These are phyloP conservation scores for Neodiprion fabricii DNA, from an alignment of 1,140 invertebrate species.

Conservation along the genomic window DNA sequence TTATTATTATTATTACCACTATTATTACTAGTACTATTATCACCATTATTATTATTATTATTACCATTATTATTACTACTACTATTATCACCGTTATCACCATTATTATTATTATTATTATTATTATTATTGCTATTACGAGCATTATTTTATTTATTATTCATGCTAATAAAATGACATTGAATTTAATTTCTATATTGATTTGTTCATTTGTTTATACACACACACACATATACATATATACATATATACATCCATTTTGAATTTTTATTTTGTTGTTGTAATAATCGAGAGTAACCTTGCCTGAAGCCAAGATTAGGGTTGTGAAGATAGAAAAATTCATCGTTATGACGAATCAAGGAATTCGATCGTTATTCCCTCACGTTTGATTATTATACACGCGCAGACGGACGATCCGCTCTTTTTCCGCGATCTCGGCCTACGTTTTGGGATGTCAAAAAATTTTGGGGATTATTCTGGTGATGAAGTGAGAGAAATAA, in stretches of 20 bases:
- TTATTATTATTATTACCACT: slow-evolving; percentile 23
- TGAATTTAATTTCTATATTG: not conserved
- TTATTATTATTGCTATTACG: too few species aligned
- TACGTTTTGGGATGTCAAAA: slow-evolving; percentile 30
- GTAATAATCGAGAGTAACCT: too few species aligned
- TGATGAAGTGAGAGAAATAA: slow-evolving; percentile 5
- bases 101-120: too few species aligned
- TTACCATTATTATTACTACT: slow-evolving; percentile 49
- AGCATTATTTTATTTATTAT: slow-evolving; percentile 53
- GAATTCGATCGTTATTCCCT: too few species aligned
- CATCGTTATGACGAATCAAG: too few species aligned
- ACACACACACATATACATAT: too few species aligned
- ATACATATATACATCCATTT: too few species aligned
- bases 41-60: slow-evolving; percentile 55
- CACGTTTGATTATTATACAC: not conserved
- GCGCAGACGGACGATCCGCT: slow-evolving; percentile 19
- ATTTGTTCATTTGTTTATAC: too few species aligned
- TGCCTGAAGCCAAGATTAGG: too few species aligned
- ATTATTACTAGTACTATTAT: slow-evolving; percentile 56
- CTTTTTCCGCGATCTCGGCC: slow-evolving; percentile 34
- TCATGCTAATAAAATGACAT: slow-evolving; percentile 55
- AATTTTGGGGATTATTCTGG: slow-evolving; percentile 19
- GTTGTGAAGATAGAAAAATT: too few species aligned
- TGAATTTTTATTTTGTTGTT: too few species aligned
- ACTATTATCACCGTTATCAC: too few species aligned